Conservation (phyloP, 2,888 invertebrate species). For the Agriopis marginaria region DNA sequence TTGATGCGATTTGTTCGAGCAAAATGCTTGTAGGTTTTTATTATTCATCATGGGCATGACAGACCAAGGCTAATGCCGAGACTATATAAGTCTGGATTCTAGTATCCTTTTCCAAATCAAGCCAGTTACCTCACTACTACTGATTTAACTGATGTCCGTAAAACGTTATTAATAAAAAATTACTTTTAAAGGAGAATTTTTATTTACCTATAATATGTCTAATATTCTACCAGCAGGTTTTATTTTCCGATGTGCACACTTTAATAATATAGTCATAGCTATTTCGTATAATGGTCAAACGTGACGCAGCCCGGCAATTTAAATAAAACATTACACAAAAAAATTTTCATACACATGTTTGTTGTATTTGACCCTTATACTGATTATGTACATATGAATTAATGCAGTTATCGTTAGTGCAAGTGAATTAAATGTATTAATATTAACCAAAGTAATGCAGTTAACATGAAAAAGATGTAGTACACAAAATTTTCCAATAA, state of each 20-base stretch:
- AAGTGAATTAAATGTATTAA: neutral
- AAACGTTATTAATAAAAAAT: slow-evolving; percentile 6
- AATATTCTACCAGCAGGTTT: slow-evolving; percentile 2
- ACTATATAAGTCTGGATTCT: neutral
- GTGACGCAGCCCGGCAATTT: too few species aligned
- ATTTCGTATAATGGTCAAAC: too few species aligned
- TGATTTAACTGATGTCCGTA: neutral
- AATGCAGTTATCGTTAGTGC: neutral
- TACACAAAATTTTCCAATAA: slow-evolving; percentile 1
- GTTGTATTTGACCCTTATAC: neutral
- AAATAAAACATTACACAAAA: too few species aligned
- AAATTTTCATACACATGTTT: too few species aligned
- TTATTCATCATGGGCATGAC: too few species aligned
- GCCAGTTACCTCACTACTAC: neutral
- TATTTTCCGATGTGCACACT: neutral
- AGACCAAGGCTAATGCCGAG: too few species aligned
- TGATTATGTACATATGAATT: neutral
- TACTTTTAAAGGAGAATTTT: slow-evolving; percentile 7
- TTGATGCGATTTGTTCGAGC: too few species aligned
- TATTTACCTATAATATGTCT: slow-evolving; percentile 13
- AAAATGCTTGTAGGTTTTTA: too few species aligned
- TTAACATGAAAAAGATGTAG: slow-evolving; percentile 2
- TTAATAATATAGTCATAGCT: neutral
- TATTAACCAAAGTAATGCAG: neutral
- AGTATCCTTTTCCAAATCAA: slow-evolving; percentile 3